Evolutionary conservation across 2,888 invertebrate genomes (phyloP).

Genomic region (Caenorhabditis virilis): DNA sequence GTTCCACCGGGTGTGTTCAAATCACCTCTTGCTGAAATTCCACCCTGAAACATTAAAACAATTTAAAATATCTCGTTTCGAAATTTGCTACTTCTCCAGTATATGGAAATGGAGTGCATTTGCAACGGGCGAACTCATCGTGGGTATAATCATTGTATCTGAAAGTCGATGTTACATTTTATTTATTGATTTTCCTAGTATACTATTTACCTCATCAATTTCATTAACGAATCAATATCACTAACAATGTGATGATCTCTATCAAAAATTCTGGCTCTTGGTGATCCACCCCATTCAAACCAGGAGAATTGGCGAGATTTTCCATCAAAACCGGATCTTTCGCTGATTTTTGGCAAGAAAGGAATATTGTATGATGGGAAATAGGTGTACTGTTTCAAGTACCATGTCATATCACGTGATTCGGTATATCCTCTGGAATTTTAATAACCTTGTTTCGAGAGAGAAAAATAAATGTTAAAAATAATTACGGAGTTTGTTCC

Average conservation of each 20-base stretch:
- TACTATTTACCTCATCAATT: too few relatives aligned
- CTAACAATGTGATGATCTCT: conserved; percentile 74
- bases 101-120: conserved; percentile 73
- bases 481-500: conserved; percentile 77
- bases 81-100: too few relatives aligned
- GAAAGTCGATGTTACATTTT: too few relatives aligned
- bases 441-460: too few relatives aligned
- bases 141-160: conserved; percentile 78
- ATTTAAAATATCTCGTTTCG: too few relatives aligned
- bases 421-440: conserved; percentile 53
- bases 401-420: conserved; percentile 65
- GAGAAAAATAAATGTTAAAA: too few relatives aligned
- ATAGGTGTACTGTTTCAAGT: conserved; percentile 73
- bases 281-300: conserved; percentile 75
- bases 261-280: conserved; percentile 69
- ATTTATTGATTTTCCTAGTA: too few relatives aligned
- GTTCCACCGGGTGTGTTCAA: conserved; percentile 77
- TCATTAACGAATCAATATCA: conserved; percentile 75
- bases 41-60: too few relatives aligned
- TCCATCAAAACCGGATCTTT: conserved; percentile 74
- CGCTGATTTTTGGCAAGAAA: conserved; percentile 75
- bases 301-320: conserved; percentile 70
- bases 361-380: conserved; percentile 80
- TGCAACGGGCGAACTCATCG: conserved; percentile 77
- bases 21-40: conserved; percentile 78